Evolutionary conservation across 2,888 invertebrate species (phyloP).

Genomic region (Hedychridium roseum): DNA sequence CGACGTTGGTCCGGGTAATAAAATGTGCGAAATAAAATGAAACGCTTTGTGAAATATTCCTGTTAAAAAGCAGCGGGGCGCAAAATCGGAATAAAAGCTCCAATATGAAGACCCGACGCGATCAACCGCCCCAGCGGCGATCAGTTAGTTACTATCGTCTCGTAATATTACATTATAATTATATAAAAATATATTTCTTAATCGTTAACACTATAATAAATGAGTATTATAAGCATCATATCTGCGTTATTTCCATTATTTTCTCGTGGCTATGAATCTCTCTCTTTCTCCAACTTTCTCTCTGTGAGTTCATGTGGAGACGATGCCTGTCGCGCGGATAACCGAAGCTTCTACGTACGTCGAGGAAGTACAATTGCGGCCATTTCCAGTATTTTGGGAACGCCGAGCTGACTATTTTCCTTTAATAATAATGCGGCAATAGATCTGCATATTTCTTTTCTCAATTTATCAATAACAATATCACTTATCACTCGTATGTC

Average conservation of each 20-base stretch:
- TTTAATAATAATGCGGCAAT: slow-evolving; percentile 14
- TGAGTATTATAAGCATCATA: slow-evolving; percentile 63
- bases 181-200: slow-evolving; percentile 65
- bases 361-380: slow-evolving; percentile 35
- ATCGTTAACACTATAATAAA: slow-evolving; percentile 64
- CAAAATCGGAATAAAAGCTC: slow-evolving; percentile 18
- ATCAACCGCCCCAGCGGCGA: slow-evolving; percentile 37
- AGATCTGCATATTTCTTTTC: slow-evolving; percentile 16
- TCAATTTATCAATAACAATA: slow-evolving; percentile 59
- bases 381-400: no score
- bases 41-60: neutral
- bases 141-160: slow-evolving; percentile 52
- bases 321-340: slow-evolving; percentile 64
- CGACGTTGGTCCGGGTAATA: no score
- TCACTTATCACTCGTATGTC: slow-evolving; percentile 63
- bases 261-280: no score
- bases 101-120: slow-evolving; percentile 46
- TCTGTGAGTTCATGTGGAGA: slow-evolving; percentile 49
- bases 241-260: slow-evolving; percentile 33
- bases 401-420: no score
- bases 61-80: slow-evolving; percentile 17
- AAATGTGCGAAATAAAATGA: no score
- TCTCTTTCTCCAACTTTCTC: slow-evolving; percentile 23
- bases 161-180: slow-evolving; percentile 58
- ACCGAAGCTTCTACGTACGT: slow-evolving; percentile 59